phyloP scores from a whole-genome alignment of 2,113 vertebrate species.

The Gnathonemus longibarbis region DNA sequence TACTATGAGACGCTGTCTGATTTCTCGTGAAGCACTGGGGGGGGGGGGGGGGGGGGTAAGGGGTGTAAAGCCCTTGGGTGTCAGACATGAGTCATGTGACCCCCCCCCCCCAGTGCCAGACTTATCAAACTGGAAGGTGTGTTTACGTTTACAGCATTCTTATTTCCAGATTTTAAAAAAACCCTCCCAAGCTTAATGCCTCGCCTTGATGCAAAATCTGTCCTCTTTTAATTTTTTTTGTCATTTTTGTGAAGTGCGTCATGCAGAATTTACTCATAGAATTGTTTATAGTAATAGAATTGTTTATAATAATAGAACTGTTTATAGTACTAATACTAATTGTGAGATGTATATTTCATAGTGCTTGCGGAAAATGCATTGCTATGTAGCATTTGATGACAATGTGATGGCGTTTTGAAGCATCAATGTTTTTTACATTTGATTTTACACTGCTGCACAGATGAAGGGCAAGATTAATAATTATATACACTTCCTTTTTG shows the following conservation, averaged over 20 bases:
- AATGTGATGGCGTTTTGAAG: not conserved
- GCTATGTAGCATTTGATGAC: not conserved
- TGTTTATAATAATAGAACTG: not conserved
- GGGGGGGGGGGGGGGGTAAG: not conserved
- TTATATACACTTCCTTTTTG: not conserved
- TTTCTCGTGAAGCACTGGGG: not conserved
- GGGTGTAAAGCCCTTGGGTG: not conserved
- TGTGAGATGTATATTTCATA: not conserved
- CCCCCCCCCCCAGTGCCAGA: not conserved
- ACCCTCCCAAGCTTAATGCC: not conserved
- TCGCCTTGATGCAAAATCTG: not conserved
- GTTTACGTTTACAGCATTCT: not conserved
- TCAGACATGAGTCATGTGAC: not conserved
- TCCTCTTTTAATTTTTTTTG: not conserved
- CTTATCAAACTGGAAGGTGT: not conserved
- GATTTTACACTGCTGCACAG: not conserved
- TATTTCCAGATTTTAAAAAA: not conserved
- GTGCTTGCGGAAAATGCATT: not conserved
- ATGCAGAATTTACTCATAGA: not conserved
- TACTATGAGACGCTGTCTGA: not conserved
- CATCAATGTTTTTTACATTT: not conserved
- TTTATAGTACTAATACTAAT: constrained; percentile 1
- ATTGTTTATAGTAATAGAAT: not conserved
- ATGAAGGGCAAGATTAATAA: not conserved
- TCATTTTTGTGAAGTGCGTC: not conserved